Base-by-base conservation (phyloP, 2,888 invertebrate genomes). In the Mesorhabditis sp. region DNA sequence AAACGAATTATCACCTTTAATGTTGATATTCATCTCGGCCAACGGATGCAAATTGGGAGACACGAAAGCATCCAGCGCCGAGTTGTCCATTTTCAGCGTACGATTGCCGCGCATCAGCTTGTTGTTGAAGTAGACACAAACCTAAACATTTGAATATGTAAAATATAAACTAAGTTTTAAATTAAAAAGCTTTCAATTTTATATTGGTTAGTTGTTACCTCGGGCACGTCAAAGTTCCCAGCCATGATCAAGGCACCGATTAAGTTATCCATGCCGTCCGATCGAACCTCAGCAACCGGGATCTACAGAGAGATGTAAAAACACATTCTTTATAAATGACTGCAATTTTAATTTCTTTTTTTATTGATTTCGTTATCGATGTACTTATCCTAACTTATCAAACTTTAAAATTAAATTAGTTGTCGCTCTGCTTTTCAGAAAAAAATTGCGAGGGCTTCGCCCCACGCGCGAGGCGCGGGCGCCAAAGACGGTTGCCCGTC, bases 181-280 rank as follows among this genome's bases (percentile, higher is more conserved):
- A 6, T 66, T n/a, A 13, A 66, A 66, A 43, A 66, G 44, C 13
- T 43, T 66, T 7, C 41, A 62, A 67, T 44, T 4, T 7, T n/a
- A 67, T 15, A 28, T 28, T 28, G 28, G 28, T 28, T 28, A 28
- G 28, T 28, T 28, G 28, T 15, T n/a, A 96, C 96, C 88, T 97
- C 97, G 0, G 95, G 94, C 76, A 97, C 93, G 73, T 90, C 90
- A 82, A 92, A 92, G 77, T 91, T 91, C 3, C 93, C 94, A 5
- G 96, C 95, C 45, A 96, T 90, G 61, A 95, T 90, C 13, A 97
- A 87, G 0, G 96, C 92, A 0, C 92, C 91, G 15, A 95, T 90
- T 75, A 97, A 92, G 86, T 97, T 97, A 80, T 94, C 93, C 74
- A 92, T 90, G 1, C 95, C 97, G 85, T 97, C 97, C 80, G 92